Evolutionary conservation across 2,888 invertebrate species (phyloP).

Genomic region (Bombylius major): DNA sequence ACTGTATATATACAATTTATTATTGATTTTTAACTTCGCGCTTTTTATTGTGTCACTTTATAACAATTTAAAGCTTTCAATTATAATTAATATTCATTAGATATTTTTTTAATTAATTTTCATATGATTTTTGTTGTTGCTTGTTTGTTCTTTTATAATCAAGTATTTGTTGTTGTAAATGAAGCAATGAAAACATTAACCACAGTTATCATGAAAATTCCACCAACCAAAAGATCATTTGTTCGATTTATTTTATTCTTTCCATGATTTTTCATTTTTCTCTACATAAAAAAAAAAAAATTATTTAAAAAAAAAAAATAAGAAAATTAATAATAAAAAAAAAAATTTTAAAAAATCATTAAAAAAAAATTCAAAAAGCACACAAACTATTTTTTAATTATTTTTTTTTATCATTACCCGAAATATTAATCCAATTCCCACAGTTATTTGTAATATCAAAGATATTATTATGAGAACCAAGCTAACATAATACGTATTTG

Average conservation of each 20-base stretch:
- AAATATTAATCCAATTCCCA: constrained; percentile 48
- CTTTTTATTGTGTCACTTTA: too few relatives aligned
- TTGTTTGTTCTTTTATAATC: neutral
- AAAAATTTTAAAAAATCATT: neutral
- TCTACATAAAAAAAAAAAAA: constrained; percentile 17
- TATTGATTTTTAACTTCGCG: too few relatives aligned
- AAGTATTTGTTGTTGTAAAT: constrained; percentile 29
- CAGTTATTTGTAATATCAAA: constrained; percentile 48
- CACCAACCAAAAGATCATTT: constrained; percentile 49
- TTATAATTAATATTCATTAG: too few relatives aligned
- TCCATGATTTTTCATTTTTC: constrained; percentile 24
- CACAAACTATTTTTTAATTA: too few relatives aligned
- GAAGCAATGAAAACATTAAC: constrained; percentile 54
- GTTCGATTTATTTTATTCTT: constrained; percentile 37
- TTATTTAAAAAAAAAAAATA: neutral
- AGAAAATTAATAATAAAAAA: too few relatives aligned
- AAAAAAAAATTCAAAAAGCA: neutral
- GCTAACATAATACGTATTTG: constrained; percentile 45
- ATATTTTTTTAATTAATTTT: too few relatives aligned
- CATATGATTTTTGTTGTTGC: too few relatives aligned
- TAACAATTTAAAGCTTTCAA: too few relatives aligned
- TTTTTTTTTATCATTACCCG: constrained; percentile 38
- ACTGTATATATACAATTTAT: too few relatives aligned
- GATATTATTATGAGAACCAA: constrained; percentile 46
- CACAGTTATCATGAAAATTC: constrained; percentile 53